A percentile compares a stretch with the other conserved stretches of the same genome.
Evolutionary conservation across 2,797 vertebrate genomes (phyloP).

Genomic region (Arvicola amphibius): DNA sequence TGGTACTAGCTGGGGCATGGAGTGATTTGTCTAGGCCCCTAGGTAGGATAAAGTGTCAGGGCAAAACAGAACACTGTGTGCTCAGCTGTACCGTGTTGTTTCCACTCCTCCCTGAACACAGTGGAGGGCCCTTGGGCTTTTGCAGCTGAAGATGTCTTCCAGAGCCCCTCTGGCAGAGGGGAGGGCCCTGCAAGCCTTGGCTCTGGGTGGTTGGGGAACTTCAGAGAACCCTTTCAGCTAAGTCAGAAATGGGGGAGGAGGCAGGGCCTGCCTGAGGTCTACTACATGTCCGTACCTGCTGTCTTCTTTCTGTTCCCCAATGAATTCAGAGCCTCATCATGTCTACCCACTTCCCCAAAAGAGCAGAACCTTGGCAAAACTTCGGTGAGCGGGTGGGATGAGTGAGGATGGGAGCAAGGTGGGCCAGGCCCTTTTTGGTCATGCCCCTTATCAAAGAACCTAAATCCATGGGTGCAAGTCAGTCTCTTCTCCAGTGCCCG

Average conservation of each 20-base stretch:
- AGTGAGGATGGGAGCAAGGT: background rate
- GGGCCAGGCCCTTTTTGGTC: background rate
- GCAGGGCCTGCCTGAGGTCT: background rate
- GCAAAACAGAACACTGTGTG: background rate
- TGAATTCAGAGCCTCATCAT: background rate
- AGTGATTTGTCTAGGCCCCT: background rate
- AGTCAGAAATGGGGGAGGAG: background rate
- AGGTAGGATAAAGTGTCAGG: background rate
- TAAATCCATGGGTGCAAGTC: background rate
- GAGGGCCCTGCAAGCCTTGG: background rate
- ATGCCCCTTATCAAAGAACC: background rate
- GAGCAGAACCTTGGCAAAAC: background rate
- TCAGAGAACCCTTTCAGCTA: background rate
- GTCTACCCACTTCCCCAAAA: background rate
- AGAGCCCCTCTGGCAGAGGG: background rate
- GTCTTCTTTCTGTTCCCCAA: background rate
- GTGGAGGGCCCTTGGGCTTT: background rate
- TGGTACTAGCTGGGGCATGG: background rate
- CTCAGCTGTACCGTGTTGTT: background rate
- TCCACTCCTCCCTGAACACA: background rate
- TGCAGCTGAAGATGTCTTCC: background rate
- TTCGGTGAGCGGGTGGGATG: background rate
- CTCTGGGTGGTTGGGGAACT: background rate
- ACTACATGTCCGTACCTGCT: background rate
- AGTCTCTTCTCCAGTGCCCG: background rate